These are phyloP conservation scores for Drosophila mimica DNA, from an alignment of 2,888 invertebrate species.

Conservation along the genomic window DNA sequence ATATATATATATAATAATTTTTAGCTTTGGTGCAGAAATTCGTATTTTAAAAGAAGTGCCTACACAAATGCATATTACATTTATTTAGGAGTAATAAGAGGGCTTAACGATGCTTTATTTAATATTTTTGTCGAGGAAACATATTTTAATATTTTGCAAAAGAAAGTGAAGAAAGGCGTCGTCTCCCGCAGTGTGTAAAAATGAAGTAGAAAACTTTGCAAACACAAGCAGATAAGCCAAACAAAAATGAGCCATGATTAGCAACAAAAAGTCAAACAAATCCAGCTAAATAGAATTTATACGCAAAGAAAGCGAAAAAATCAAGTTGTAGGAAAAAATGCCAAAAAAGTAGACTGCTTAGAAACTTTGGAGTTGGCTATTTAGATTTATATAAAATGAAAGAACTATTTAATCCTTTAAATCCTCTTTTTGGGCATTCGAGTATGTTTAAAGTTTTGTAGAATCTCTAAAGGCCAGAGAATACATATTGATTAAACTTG, in stretches of 20 bases:
- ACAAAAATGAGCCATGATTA: slow-evolving; percentile 47
- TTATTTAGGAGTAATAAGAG: neutral
- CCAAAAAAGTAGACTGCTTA: neutral
- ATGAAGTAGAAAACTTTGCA: slow-evolving; percentile 37
- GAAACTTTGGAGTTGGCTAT: neutral
- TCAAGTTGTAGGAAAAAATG: neutral
- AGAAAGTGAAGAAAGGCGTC: neutral
- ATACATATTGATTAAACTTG: neutral
- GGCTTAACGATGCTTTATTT: neutral
- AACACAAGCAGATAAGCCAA: slow-evolving; percentile 40
- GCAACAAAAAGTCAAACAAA: slow-evolving; percentile 9
- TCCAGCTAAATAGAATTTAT: neutral
- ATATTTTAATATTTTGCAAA: slow-evolving; percentile 39
- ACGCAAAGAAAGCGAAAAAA: neutral
- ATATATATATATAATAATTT: slow-evolving; percentile 1
- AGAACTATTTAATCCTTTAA: neutral
- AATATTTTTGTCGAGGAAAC: slow-evolving; percentile 8
- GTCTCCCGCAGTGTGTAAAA: slow-evolving; percentile 10
- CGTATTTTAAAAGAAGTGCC: neutral
- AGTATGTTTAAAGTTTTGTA: neutral
- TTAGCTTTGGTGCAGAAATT: neutral
- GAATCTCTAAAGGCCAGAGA: neutral
- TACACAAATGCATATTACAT: neutral
- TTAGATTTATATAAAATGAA: neutral
- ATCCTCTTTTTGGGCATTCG: neutral